Base-by-base conservation (phyloP, 2,113 vertebrate species). In the Brachyhypopomus occidentalis region DNA sequence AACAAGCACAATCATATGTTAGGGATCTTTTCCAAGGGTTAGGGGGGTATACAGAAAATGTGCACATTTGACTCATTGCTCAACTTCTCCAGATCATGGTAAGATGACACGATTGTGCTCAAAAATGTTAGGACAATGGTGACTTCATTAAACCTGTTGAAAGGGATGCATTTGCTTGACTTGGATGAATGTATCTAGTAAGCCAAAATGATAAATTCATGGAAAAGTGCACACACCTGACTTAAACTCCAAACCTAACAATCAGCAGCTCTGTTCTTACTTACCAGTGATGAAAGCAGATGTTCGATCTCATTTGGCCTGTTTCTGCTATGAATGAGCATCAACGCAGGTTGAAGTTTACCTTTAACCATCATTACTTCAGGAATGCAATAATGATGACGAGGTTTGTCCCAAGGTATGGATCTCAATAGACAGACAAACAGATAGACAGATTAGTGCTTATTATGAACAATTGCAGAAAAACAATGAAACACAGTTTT, bases 1-100 rank as follows among this genome's bases (percentile, higher is more conserved):
- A 78, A 74, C 69, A 81, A 73, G 59, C 74, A 55, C 59, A n/a
- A 56, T 72, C 75, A 69, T 77, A 67, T 48, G 59, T 81, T 63
- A 19, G 22, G 63, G 62, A 48, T 69, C 19, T 8, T 56, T 62
- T 55, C 48, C 52, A 41, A 78, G 79, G 74, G 63, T 5, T 48
- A 5, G 62, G 36, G 77, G 55, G 12, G 67, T 69, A 69, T 58
- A 17, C 30, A 59, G 11, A 23, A 70, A 41, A 59, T 23, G n/a
- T 27, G n/a, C 36, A 38, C 5, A 70, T 22, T 41, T 22, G 66
- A 70, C 16, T 70, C 66, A 70, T 38, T 70, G 19, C 14, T 66
- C 14, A 1, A 8, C 66, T 41, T 70, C 66, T 41, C 27, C 62
- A 34, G n/a, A 81, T 62, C 64, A 20, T 48, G 17, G 55, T 67